Evolutionary conservation across 2,797 vertebrate genomes (phyloP).

Genomic region (Microcaecilia unicolor): DNA sequence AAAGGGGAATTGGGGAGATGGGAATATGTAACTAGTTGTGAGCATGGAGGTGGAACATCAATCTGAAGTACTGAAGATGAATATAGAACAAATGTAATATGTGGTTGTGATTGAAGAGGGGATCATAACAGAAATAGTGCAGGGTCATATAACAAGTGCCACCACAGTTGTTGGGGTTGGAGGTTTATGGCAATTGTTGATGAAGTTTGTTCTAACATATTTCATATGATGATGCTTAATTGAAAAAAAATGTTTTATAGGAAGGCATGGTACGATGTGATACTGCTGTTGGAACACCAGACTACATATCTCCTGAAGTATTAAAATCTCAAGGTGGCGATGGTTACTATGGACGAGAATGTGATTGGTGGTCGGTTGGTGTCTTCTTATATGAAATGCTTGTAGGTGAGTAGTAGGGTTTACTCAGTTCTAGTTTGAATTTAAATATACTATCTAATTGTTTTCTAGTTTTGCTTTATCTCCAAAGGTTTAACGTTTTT

Average conservation of each 20-base stretch:
- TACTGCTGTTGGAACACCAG: slow-evolving; percentile 94
- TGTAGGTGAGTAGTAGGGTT: slow-evolving; percentile 75
- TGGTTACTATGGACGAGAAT: slow-evolving; percentile 93
- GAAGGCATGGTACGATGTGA: slow-evolving; percentile 99
- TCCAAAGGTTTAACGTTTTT: not conserved
- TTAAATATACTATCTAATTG: not conserved
- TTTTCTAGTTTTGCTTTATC: not conserved
- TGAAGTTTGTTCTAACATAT: too few species aligned
- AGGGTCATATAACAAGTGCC: too few species aligned
- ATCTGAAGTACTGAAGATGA: too few species aligned
- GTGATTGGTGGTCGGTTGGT: slow-evolving; percentile 98
- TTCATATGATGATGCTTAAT: not conserved
- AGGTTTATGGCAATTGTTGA: too few species aligned
- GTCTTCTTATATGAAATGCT: slow-evolving; percentile 98
- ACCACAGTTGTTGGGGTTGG: too few species aligned
- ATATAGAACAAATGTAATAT: too few species aligned
- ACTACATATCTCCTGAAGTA: slow-evolving; percentile 98
- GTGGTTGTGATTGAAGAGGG: too few species aligned
- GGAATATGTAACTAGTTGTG: too few species aligned
- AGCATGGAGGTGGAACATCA: too few species aligned
- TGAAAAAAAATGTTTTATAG: slow-evolving; percentile 57
- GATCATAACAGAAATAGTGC: too few species aligned
- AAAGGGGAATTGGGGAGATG: too few species aligned
- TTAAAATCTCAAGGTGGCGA: slow-evolving; percentile 96
- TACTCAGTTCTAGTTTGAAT: slow-evolving; percentile 1